Conservation (phyloP, 2,797 vertebrate genomes). For the Manis crassicaudata region DNA sequence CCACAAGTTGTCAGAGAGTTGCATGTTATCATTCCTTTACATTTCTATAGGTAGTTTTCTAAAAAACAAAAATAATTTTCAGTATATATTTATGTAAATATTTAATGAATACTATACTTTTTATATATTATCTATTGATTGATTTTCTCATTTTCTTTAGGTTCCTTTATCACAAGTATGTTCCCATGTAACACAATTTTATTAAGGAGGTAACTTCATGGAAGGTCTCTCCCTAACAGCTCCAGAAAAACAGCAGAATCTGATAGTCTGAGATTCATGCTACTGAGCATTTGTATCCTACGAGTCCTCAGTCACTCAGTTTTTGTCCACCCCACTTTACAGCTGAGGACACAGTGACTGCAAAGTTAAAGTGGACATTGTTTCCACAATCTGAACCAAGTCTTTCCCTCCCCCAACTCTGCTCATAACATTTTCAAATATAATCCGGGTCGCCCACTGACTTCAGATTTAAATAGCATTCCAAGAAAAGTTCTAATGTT, state of each 20-base stretch:
- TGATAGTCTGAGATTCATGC: not conserved
- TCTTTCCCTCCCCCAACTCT: not conserved
- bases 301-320: rapidly evolving
- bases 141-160: not conserved
- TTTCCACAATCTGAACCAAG: not conserved
- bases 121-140: not conserved
- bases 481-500: not conserved
- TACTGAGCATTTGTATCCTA: not conserved
- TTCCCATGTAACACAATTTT: not conserved
- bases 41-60: not conserved
- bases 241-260: not conserved
- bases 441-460: not conserved
- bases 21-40: not conserved
- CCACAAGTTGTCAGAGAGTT: not conserved
- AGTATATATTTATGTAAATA: not conserved
- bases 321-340: not conserved
- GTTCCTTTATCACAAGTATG: not conserved
- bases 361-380: not conserved
- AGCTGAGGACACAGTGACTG: not conserved
- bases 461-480: not conserved
- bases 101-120: not conserved
- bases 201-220: not conserved
- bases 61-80: not conserved
- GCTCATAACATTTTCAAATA: not conserved
- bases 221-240: not conserved